A percentile compares a stretch with the other conserved stretches of the same genome.
These are phyloP conservation scores for Aporophyla lueneburgensis DNA, from an alignment of 2,888 invertebrate species.

Conservation along the genomic window DNA sequence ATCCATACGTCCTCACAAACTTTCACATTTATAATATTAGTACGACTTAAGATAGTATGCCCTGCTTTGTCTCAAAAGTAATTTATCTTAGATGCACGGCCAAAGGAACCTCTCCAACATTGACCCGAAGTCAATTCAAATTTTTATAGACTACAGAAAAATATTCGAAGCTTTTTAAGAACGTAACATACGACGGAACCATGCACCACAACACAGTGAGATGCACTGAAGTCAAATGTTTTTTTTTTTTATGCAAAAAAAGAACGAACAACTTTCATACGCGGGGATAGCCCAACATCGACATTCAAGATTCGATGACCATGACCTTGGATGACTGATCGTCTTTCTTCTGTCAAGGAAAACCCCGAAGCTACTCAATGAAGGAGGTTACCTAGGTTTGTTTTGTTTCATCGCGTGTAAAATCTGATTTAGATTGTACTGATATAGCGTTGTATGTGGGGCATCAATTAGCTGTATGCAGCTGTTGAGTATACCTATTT, in stretches of 20 bases:
- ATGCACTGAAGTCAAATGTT: background rate
- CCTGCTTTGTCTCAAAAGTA: no score
- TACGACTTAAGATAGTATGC: background rate
- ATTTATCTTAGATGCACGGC: background rate
- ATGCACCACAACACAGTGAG: background rate
- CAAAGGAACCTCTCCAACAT: background rate
- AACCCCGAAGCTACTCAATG: constrained; percentile 39
- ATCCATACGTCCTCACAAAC: no score
- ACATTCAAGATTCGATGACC: constrained; percentile 25
- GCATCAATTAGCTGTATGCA: constrained; percentile 11
- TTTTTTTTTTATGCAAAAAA: constrained; percentile 22
- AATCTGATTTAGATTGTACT: constrained; percentile 19
- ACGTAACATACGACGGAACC: constrained; percentile 27
- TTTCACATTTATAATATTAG: no score
- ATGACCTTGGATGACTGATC: constrained; percentile 19
- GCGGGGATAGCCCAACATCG: constrained; percentile 54
- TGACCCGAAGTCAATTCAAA: background rate
- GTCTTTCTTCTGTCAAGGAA: constrained; percentile 30
- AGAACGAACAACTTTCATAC: constrained; percentile 24
- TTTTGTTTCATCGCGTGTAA: constrained; percentile 17
- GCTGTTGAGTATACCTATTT: background rate
- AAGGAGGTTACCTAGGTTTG: background rate
- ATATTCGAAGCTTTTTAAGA: background rate
- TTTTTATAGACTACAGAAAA: background rate
- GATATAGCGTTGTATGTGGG: background rate